Base-by-base conservation (phyloP, 2,888 invertebrate species). In the Achlya flavicornis region DNA sequence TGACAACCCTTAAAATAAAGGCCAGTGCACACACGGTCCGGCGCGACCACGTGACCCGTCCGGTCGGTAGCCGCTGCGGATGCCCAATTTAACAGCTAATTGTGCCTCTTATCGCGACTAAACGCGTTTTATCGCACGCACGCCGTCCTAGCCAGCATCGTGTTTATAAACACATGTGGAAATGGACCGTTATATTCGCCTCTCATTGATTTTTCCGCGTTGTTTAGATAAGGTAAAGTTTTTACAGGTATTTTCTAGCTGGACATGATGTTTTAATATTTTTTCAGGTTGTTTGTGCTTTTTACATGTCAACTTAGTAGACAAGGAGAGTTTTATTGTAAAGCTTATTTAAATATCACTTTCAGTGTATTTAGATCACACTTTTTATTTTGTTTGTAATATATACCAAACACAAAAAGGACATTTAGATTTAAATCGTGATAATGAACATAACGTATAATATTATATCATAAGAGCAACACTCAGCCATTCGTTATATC, bases 81-180 rank as follows among this genome's bases (percentile, higher is more conserved):
- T 75, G 76, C 72, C 72, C 71, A 76, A 72, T 77, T 72, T 78
- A 78, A 77, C 72, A 65, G 73, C 72, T 76, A 77, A 74, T 76
- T 71, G 69, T 72, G 33, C 6, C 61, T 66, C 68, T 79, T 80
- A 80, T 80, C 79, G 77, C 68, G 62, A 11, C 67, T 67, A 68
- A 72, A 72, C 74, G 71, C 76, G 64, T 61, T 68, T 69, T 74
- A 71, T 73, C 74, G 73, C 71, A 67, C 64, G 64, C 67, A 19
- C 19, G 63, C 63, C 35, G 58, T 58, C 65, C 38, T 46, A 62
- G 57, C 60, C 64, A 62, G 16, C 72, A 66, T 58, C 57, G 61
- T 79, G 79, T 80, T 80, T 79, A 78, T 73, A 53, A 53, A 80
- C 79, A 81, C 75, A 80, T 69, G 71, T 70, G 72, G 64, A 71